Evolutionary conservation across 2,113 vertebrate species (phyloP).

Genomic region (Chionis minor): DNA sequence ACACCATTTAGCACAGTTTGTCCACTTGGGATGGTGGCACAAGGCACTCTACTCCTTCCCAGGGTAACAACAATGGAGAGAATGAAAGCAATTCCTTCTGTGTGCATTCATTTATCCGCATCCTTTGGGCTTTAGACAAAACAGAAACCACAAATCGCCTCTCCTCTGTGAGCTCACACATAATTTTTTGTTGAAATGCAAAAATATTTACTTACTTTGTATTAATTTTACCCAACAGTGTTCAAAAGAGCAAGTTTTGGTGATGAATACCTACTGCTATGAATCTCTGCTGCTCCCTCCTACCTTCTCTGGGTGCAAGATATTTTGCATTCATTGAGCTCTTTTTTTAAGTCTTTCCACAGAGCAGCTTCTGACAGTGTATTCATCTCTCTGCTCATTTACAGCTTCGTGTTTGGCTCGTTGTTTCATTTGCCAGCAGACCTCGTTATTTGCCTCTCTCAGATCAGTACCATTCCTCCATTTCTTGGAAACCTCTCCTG

Average conservation of each 20-base stretch:
- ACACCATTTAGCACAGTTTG: not conserved
- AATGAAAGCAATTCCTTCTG: not conserved
- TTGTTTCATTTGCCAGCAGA: not conserved
- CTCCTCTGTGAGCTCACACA: not conserved
- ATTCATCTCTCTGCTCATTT: not conserved
- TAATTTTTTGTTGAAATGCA: not conserved
- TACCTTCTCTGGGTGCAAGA: not conserved
- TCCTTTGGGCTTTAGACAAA: not conserved
- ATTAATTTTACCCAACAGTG: not conserved
- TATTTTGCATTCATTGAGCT: not conserved
- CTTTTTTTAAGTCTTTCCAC: conserved; percentile 4
- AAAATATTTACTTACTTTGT: not conserved
- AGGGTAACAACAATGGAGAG: not conserved
- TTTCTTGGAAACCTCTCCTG: conserved; percentile 45
- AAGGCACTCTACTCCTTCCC: not conserved
- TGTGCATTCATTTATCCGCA: not conserved
- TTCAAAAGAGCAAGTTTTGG: not conserved
- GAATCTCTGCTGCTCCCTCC: not conserved
- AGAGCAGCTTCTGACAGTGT: not conserved
- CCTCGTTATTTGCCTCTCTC: conserved; percentile 13
- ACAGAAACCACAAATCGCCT: conserved; percentile 2
- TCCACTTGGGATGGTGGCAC: not conserved
- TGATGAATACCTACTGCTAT: not conserved
- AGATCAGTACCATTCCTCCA: not conserved
- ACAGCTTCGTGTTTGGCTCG: not conserved